A percentile compares a stretch with the other conserved stretches of the same genome.
Conservation (phyloP, 2,888 invertebrate species). For the Patella pellucida region DNA sequence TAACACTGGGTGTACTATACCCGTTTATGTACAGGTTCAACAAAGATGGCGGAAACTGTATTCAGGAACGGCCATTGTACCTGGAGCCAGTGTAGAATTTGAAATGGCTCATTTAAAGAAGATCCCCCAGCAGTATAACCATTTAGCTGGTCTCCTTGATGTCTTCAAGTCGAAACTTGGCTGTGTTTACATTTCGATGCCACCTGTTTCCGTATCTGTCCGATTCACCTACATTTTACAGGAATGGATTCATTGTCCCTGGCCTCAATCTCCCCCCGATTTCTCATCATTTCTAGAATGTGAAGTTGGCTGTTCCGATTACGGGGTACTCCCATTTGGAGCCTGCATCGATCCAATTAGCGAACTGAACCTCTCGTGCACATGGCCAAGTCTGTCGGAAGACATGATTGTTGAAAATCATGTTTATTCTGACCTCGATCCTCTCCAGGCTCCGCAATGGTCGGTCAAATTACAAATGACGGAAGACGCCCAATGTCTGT, state of each 20-base stretch:
- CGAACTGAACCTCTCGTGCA: conserved; percentile 82
- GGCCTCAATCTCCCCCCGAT: conserved; percentile 72
- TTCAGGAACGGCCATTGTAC: conserved; percentile 83
- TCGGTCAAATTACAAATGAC: conserved; percentile 74
- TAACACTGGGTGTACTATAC: conserved; percentile 85
- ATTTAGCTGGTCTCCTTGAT: conserved; percentile 84
- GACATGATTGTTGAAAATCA: conserved; percentile 89
- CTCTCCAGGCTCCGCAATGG: conserved; percentile 84
- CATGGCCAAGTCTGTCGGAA: conserved; percentile 89
- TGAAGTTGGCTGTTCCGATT: conserved; percentile 74
- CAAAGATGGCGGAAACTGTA: conserved; percentile 84
- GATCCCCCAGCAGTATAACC: conserved; percentile 84
- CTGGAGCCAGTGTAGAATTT: conserved; percentile 84
- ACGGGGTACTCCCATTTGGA: conserved; percentile 84
- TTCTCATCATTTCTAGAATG: conserved; percentile 74
- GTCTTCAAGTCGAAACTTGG: conserved; percentile 90
- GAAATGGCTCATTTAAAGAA: conserved; percentile 89
- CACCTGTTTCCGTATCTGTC: conserved; percentile 80
- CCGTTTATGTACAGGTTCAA: conserved; percentile 88
- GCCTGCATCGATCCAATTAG: conserved; percentile 85
- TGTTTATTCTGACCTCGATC: conserved; percentile 89
- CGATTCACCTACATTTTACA: conserved; percentile 81
- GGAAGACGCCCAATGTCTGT: conserved; percentile 81
- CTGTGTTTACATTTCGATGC: conserved; percentile 62
- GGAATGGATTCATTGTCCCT: conserved; percentile 70